phyloP scores from a whole-genome alignment of 1,140 invertebrate species.

The Rhopalosiphum maidis region DNA sequence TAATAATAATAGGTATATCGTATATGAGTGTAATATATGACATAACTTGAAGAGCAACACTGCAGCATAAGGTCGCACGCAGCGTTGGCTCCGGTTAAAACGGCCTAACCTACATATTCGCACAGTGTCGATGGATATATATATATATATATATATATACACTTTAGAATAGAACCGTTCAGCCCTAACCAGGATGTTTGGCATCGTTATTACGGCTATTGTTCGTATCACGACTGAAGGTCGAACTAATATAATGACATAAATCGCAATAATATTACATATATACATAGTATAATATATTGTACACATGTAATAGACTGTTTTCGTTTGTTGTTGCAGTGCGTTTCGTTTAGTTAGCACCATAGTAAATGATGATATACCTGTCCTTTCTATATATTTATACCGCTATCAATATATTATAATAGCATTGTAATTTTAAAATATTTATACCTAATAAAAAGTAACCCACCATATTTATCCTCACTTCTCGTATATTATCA shows the following conservation, averaged over 20 bases:
- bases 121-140: not conserved
- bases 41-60: not conserved
- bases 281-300: not conserved
- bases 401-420: not conserved
- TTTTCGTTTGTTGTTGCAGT: not conserved
- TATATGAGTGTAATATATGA: too few species aligned
- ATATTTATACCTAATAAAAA: not conserved
- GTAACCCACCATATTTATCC: not conserved
- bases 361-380: not conserved
- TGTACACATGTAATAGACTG: not conserved
- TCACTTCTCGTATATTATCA: not conserved
- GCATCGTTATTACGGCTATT: slow-evolving; percentile 49
- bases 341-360: not conserved
- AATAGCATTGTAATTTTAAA: not conserved
- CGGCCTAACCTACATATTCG: slow-evolving; percentile 47
- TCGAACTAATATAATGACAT: slow-evolving; percentile 55
- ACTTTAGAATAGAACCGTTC: slow-evolving; percentile 55
- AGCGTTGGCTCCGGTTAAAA: slow-evolving; percentile 49
- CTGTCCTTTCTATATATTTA: not conserved
- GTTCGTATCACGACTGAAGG: slow-evolving; percentile 53
- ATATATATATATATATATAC: not conserved
- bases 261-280: slow-evolving; percentile 33
- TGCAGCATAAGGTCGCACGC: not conserved
- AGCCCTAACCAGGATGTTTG: slow-evolving; percentile 54
- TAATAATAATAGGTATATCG: not conserved